Conservation (phyloP, 1,140 invertebrate species). For the Pseudoatta argentina region DNA sequence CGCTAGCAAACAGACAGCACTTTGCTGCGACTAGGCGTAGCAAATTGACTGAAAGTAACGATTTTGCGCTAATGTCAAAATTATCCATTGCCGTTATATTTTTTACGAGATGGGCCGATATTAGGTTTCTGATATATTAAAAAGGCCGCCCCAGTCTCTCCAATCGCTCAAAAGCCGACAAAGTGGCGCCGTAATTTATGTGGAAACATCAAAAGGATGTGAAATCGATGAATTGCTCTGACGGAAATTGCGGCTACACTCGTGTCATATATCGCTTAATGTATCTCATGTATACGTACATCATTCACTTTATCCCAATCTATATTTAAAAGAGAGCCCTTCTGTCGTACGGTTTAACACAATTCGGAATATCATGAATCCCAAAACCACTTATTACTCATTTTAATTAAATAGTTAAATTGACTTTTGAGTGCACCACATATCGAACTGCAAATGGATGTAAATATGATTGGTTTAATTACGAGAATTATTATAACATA, state of each 20-base stretch:
- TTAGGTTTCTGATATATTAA: constrained; percentile 60
- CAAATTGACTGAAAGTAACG: constrained; percentile 47
- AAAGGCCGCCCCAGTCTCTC: constrained; percentile 33
- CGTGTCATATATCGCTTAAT: constrained; percentile 7
- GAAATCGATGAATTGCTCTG: constrained; percentile 64
- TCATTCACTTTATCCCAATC: background rate
- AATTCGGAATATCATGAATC: background rate
- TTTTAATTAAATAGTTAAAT: constrained; percentile 41
- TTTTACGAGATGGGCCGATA: background rate
- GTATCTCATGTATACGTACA: background rate
- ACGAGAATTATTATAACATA: constrained; percentile 44
- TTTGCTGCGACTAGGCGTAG: background rate
- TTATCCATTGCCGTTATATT: constrained; percentile 24
- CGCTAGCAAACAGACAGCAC: constrained; percentile 17
- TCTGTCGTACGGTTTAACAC: background rate
- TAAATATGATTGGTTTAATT: constrained; percentile 53
- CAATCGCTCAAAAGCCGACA: constrained; percentile 28
- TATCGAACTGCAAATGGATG: constrained; percentile 26
- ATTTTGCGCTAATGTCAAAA: constrained; percentile 47
- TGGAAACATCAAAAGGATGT: constrained; percentile 62
- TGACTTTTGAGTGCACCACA: constrained; percentile 24
- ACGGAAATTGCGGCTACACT: constrained; percentile 4
- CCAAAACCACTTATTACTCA: background rate
- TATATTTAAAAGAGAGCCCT: constrained; percentile 18
- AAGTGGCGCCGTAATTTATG: constrained; percentile 66